A percentile compares a stretch with the other conserved stretches of the same genome.
phyloP scores from a whole-genome alignment of 2,888 invertebrate species.

The Odontocolon sp. region DNA sequence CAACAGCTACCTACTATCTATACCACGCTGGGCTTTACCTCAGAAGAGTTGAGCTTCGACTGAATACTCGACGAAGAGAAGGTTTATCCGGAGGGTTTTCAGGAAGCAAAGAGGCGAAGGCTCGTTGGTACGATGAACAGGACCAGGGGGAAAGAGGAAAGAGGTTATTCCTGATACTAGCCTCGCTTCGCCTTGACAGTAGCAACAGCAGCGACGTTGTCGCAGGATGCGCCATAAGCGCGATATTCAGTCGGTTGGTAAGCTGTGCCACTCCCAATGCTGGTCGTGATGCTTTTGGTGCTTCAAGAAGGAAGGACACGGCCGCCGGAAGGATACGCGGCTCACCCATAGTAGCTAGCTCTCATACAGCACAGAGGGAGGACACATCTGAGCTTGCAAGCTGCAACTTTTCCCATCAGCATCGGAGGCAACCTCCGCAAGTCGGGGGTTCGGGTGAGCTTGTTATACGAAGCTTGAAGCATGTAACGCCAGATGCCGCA shows the following conservation, averaged over 20 bases:
- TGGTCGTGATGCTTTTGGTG: constrained; percentile 57
- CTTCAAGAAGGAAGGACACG: constrained; percentile 26
- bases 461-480: constrained; percentile 80
- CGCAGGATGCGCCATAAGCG: constrained; percentile 63
- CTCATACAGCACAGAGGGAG: constrained; percentile 51
- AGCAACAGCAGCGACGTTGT: constrained; percentile 55
- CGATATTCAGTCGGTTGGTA: constrained; percentile 68
- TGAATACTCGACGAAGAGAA: constrained; percentile 43
- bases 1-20: not conserved
- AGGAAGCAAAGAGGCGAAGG: not conserved
- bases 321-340: constrained; percentile 60
- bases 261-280: constrained; percentile 53
- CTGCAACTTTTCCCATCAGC: constrained; percentile 80
- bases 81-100: constrained; percentile 29
- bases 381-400: constrained; percentile 74
- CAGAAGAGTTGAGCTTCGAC: constrained; percentile 34
- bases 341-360: constrained; percentile 46
- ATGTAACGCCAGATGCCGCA: constrained; percentile 80
- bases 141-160: not conserved
- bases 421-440: constrained; percentile 68
- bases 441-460: constrained; percentile 66
- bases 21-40: not conserved
- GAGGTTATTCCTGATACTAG: constrained; percentile 46
- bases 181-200: constrained; percentile 17
- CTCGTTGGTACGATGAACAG: constrained; percentile 11